Conservation (phyloP, 2,888 invertebrate genomes). For the Gortyna flavago region DNA sequence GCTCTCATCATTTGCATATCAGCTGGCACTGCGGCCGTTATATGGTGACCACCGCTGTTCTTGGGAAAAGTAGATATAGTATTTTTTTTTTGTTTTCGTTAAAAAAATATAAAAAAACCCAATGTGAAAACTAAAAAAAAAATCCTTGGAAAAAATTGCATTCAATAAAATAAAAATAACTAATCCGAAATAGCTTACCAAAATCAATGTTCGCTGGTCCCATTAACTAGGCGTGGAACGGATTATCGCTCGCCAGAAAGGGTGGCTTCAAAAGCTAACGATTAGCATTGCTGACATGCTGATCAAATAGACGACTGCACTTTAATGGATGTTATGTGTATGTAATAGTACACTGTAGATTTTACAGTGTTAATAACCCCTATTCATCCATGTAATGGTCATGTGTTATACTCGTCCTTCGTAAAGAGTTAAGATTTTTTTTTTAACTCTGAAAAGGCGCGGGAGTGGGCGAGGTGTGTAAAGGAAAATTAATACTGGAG, state of each 20-base stretch:
- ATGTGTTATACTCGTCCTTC: not conserved
- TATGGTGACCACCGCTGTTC: not conserved
- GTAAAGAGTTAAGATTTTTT: not conserved
- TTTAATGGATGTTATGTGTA: slow-evolving; percentile 9
- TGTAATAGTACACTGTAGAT: not conserved
- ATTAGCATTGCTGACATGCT: slow-evolving; percentile 14
- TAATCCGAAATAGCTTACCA: slow-evolving; percentile 9
- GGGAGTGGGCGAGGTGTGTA: too few relatives aligned
- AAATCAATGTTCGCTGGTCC: slow-evolving; percentile 31
- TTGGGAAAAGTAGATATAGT: not conserved
- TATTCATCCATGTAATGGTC: not conserved
- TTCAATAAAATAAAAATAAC: too few relatives aligned
- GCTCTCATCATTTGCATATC: not conserved
- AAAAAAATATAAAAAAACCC: too few relatives aligned
- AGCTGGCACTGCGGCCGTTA: not conserved
- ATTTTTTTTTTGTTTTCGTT: too few relatives aligned
- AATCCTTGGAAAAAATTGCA: too few relatives aligned
- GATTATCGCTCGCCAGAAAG: slow-evolving; percentile 36
- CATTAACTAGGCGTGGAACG: slow-evolving; percentile 17
- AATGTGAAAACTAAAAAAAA: too few relatives aligned
- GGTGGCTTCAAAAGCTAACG: not conserved
- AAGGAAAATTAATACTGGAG: too few relatives aligned
- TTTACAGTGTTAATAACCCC: too few relatives aligned
- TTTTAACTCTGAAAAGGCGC: too few relatives aligned
- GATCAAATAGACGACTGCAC: slow-evolving; percentile 13